phyloP scores from a whole-genome alignment of 2,888 invertebrate species.

The Frankliniella intonsa region DNA sequence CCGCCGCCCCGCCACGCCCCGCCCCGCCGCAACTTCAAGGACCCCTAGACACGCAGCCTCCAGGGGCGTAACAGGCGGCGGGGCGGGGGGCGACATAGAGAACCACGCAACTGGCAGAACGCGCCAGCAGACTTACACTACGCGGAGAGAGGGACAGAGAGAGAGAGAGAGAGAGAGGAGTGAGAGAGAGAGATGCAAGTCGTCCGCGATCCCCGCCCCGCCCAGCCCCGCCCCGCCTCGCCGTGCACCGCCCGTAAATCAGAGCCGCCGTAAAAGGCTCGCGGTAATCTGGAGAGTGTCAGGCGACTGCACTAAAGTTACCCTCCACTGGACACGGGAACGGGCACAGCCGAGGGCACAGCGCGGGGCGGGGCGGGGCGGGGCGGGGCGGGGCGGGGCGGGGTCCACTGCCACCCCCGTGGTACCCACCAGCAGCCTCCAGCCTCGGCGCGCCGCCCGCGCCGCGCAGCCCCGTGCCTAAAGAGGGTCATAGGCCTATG shows the following conservation, averaged over 20 bases:
- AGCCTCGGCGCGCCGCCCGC: background rate
- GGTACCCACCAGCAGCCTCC: background rate
- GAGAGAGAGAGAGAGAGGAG: conserved; percentile 31
- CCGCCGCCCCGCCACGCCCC: no score
- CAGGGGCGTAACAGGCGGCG: no score
- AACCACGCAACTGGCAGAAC: no score
- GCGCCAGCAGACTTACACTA: background rate
- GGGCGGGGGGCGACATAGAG: no score
- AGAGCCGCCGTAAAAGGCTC: conserved; percentile 11
- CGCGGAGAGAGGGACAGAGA: background rate
- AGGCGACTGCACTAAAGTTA: background rate
- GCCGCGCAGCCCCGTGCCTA: background rate
- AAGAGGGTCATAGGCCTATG: no score
- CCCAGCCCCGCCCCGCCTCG: background rate
- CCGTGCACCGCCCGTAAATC: background rate
- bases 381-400: background rate
- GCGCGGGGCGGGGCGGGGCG: conserved; percentile 13
- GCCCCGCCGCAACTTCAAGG: no score
- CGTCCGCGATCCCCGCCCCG: background rate
- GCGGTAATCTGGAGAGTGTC: conserved; percentile 1
- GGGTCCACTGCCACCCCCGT: background rate
- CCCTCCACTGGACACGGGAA: background rate
- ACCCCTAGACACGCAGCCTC: no score
- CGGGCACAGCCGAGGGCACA: background rate
- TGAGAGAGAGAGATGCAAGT: conserved; percentile 31